These are phyloP conservation scores for Bovichtus diacanthus DNA, from an alignment of 2,797 vertebrate species.

Conservation along the genomic window DNA sequence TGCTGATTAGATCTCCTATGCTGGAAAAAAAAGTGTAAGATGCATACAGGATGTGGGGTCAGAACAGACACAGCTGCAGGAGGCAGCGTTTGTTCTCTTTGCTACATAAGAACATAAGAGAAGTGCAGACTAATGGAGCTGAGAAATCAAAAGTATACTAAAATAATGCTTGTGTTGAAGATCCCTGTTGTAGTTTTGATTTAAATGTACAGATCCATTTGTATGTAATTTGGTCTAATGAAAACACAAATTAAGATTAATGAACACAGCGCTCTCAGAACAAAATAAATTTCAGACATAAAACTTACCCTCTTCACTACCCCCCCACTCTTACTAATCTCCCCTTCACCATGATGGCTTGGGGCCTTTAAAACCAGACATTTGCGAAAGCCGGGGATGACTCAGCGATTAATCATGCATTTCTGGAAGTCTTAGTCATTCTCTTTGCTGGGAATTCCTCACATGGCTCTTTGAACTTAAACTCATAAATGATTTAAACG, in stretches of 20 bases:
- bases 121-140: neutral
- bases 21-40: neutral
- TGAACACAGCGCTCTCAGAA: neutral
- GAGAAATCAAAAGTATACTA: neutral
- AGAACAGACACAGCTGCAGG: neutral
- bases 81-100: neutral
- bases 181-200: neutral
- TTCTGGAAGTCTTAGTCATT: constrained; percentile 71
- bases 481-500: constrained; percentile 25
- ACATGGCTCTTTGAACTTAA: constrained; percentile 15
- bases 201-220: neutral
- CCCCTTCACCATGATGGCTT: neutral
- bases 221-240: neutral
- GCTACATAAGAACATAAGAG: neutral
- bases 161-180: neutral
- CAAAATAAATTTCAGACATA: neutral
- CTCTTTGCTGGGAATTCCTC: constrained; percentile 66
- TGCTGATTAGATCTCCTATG: neutral
- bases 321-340: neutral
- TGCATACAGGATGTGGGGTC: neutral
- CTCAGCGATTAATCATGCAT: constrained; percentile 63
- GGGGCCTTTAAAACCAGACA: constrained; percentile 47
- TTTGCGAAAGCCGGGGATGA: constrained; percentile 42
- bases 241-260: neutral
- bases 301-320: neutral